A percentile compares a stretch with the other conserved stretches of the same genome.
phyloP scores from a whole-genome alignment of 2,797 vertebrate genomes.

The Liparis tanakae region DNA sequence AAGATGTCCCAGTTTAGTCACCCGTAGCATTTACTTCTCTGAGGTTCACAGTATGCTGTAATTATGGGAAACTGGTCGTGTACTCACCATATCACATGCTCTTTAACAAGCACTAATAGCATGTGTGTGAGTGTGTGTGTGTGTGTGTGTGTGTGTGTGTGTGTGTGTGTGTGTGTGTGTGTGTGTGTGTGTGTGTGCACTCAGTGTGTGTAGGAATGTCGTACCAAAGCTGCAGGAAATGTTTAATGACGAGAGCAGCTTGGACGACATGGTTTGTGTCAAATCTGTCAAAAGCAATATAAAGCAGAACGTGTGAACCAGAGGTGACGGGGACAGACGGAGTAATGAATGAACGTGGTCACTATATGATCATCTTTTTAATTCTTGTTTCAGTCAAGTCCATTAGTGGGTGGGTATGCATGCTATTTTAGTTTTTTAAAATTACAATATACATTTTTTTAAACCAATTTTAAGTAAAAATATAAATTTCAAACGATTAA shows the following conservation, averaged over 20 bases:
- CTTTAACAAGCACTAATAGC: conserved; percentile 70
- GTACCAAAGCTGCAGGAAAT: conserved; percentile 57
- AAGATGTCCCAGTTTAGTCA: conserved; percentile 23
- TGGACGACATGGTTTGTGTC: conserved; percentile 67
- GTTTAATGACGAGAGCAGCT: conserved; percentile 66
- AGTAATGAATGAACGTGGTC: not conserved
- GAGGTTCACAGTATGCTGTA: conserved; percentile 61
- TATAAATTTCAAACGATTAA: not conserved
- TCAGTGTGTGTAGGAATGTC: conserved; percentile 70
- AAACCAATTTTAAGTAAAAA: not conserved
- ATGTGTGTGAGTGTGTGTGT: conserved; percentile 44
- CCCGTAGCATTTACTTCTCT: conserved; percentile 38
- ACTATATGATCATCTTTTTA: not conserved
- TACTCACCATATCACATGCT: conserved; percentile 74
- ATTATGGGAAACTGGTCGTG: conserved; percentile 58
- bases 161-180: conserved; percentile 28
- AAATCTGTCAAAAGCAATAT: conserved; percentile 64
- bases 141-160: conserved; percentile 40
- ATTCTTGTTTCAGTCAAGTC: not conserved
- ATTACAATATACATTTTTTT: not conserved
- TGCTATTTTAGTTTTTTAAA: not conserved
- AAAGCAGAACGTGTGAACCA: conserved; percentile 28
- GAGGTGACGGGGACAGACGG: conserved; percentile 21
- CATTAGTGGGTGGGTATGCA: not conserved
- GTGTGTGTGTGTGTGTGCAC: conserved; percentile 47